phyloP scores from a whole-genome alignment of 1,140 invertebrate species.

The Hylaeus anthracinus region DNA sequence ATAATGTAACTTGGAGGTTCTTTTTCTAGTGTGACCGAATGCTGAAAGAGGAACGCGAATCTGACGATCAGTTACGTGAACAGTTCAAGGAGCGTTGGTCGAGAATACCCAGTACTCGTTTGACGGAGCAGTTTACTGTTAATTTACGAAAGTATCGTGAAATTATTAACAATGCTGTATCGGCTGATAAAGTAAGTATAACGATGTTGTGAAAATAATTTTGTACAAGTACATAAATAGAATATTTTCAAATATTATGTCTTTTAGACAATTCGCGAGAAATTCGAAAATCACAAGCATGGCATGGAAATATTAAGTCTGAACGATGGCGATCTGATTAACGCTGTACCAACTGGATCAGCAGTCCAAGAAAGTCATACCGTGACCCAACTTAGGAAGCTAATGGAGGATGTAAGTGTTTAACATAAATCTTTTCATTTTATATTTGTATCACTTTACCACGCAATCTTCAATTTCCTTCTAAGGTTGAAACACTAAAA shows the following conservation, averaged over 20 bases:
- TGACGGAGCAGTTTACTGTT: constrained; percentile 93
- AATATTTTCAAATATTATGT: not conserved
- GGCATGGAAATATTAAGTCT: constrained; percentile 92
- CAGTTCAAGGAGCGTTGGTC: constrained; percentile 97
- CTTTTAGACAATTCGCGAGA: constrained; percentile 89
- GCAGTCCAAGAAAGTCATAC: constrained; percentile 83
- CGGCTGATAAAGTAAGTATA: constrained; percentile 84
- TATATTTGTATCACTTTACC: constrained; percentile 5
- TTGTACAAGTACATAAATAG: not conserved
- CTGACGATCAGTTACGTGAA: constrained; percentile 91
- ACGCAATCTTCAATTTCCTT: constrained; percentile 32
- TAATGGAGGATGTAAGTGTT: constrained; percentile 88
- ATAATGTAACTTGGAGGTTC: not conserved
- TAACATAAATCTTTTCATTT: not conserved
- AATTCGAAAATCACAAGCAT: constrained; percentile 90
- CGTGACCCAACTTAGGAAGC: constrained; percentile 85
- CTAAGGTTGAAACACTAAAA: constrained; percentile 92
- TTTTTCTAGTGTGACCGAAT: constrained; percentile 87
- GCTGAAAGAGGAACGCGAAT: constrained; percentile 94
- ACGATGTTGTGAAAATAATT: constrained; percentile 17
- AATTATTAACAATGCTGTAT: constrained; percentile 95
- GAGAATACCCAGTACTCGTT: constrained; percentile 91
- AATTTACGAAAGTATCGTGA: constrained; percentile 95
- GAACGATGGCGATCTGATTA: constrained; percentile 84
- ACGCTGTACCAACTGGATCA: constrained; percentile 84